Evolutionary conservation across 2,888 invertebrate genomes (phyloP).

Genomic region (Ennomos fuscantarius): DNA sequence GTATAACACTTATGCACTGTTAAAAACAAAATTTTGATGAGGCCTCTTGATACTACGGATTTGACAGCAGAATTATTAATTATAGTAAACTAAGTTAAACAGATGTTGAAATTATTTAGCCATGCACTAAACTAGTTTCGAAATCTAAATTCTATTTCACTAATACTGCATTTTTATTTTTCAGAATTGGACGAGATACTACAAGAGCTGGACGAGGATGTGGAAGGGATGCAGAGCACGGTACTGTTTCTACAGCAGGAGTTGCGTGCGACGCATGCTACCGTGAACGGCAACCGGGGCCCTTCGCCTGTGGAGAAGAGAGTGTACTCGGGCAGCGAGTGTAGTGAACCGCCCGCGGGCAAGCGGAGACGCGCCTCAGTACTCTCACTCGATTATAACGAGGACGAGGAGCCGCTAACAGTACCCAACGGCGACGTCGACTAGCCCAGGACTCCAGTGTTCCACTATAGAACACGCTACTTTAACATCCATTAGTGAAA

Average conservation of each 20-base stretch:
- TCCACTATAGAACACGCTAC: slow-evolving; percentile 59
- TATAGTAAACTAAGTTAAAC: no score
- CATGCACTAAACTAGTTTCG: no score
- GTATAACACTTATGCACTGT: no score
- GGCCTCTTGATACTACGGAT: no score
- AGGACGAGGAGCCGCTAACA: slow-evolving; percentile 90
- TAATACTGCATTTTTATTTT: slow-evolving; percentile 40
- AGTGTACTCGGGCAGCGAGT: slow-evolving; percentile 73
- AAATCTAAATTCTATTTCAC: neutral
- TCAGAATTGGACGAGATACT: slow-evolving; percentile 97
- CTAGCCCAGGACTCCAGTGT: slow-evolving; percentile 68
- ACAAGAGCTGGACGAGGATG: slow-evolving; percentile 98
- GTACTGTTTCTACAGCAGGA: slow-evolving; percentile 97
- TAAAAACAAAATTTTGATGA: no score
- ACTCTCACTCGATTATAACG: slow-evolving; percentile 90
- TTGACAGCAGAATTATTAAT: no score
- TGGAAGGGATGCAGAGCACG: slow-evolving; percentile 99
- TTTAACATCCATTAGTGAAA: slow-evolving; percentile 66
- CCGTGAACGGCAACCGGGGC: slow-evolving; percentile 69
- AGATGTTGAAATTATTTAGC: no score
- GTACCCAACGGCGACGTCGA: slow-evolving; percentile 88
- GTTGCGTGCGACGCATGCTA: slow-evolving; percentile 89
- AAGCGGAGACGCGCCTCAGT: slow-evolving; percentile 90
- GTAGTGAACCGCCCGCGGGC: slow-evolving; percentile 81
- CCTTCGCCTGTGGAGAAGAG: slow-evolving; percentile 72